Conservation (phyloP, 2,797 vertebrate genomes). For the Poeciliopsis gracilis region DNA sequence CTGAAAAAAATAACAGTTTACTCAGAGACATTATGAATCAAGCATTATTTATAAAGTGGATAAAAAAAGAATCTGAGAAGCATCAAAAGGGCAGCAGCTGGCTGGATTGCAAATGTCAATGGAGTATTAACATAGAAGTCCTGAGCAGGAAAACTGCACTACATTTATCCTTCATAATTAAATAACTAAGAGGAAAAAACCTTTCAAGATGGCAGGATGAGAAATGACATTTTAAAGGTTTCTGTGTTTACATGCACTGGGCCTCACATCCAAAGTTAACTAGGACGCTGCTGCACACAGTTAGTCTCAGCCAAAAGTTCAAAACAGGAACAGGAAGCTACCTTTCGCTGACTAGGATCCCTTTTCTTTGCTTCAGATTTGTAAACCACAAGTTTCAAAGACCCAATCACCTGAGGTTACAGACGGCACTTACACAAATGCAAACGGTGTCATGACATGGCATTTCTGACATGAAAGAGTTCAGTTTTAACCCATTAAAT, state of each 20-base stretch:
- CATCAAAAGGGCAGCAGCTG: not conserved
- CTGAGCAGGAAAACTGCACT: slow-evolving; percentile 22
- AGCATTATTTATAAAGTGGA: not conserved
- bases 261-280: slow-evolving; percentile 33
- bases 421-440: slow-evolving; percentile 36
- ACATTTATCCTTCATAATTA: not conserved
- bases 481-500: slow-evolving; percentile 45
- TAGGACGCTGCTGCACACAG: slow-evolving; percentile 47
- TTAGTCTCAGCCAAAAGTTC: slow-evolving; percentile 50
- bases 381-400: slow-evolving; percentile 34
- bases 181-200: not conserved
- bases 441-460: slow-evolving; percentile 42
- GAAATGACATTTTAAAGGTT: slow-evolving; percentile 30
- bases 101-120: slow-evolving; percentile 24
- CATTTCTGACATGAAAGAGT: slow-evolving; percentile 41
- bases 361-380: slow-evolving; percentile 55
- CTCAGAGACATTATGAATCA: not conserved
- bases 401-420: slow-evolving; percentile 47
- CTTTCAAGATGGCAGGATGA: slow-evolving; percentile 26
- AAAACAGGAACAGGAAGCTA: slow-evolving; percentile 58
- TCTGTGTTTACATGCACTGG: slow-evolving; percentile 2
- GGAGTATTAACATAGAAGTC: slow-evolving; percentile 48
- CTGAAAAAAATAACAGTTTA: too few relatives aligned
- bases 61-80: not conserved
- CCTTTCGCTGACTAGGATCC: slow-evolving; percentile 55